Percentiles rank a stretch among this genome's conserved stretches.
phyloP scores from a whole-genome alignment of 2,113 vertebrate species.

The Passer domesticus region DNA sequence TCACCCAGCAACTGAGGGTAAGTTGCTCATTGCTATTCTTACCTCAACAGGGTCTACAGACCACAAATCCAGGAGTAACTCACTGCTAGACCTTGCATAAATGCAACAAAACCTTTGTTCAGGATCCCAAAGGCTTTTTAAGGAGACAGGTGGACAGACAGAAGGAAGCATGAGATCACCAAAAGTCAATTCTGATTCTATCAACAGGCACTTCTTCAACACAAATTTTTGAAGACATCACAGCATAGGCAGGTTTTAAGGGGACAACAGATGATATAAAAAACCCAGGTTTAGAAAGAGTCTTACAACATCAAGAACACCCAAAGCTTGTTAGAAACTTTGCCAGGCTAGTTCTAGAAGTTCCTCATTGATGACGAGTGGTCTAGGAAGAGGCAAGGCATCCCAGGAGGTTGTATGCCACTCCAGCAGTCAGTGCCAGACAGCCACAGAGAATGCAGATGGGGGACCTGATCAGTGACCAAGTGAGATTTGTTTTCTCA shows the following conservation, averaged over 20 bases:
- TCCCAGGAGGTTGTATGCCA: background rate
- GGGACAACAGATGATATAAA: background rate
- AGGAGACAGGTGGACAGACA: background rate
- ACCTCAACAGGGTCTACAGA: background rate
- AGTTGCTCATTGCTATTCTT: background rate
- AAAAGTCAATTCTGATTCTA: background rate
- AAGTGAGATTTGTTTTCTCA: background rate
- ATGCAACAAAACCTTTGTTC: background rate
- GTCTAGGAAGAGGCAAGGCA: background rate
- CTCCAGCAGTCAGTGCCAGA: background rate
- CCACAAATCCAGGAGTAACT: background rate
- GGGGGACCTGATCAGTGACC: background rate
- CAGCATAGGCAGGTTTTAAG: background rate
- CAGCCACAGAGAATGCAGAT: fast-evolving
- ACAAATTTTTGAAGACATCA: background rate
- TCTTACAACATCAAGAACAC: background rate
- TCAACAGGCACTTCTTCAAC: background rate
- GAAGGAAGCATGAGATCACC: background rate
- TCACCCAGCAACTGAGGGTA: fast-evolving
- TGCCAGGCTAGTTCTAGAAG: background rate
- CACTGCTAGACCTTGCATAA: background rate
- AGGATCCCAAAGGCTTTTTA: background rate
- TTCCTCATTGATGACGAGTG: background rate
- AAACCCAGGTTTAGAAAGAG: background rate
- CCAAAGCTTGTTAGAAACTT: background rate